Percentiles rank a stretch among this genome's conserved stretches.
Evolutionary conservation across 2,113 vertebrate genomes (phyloP).

Genomic region (Lagopus leucura): DNA sequence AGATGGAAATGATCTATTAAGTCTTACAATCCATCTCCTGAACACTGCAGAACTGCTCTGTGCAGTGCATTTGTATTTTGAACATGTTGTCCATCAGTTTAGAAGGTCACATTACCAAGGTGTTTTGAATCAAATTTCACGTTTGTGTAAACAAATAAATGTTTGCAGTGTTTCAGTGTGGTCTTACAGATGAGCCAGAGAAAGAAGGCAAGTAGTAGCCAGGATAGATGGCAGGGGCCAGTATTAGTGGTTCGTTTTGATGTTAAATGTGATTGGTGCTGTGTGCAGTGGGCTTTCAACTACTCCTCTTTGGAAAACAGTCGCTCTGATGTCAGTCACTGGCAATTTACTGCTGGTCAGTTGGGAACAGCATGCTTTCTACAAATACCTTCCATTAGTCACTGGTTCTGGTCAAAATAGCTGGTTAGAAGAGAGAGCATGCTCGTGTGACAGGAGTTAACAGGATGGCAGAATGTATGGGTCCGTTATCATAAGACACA

Average conservation of each 20-base stretch:
- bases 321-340: slow-evolving; percentile 46
- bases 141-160: background rate
- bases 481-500: background rate
- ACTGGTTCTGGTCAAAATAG: slow-evolving; percentile 57
- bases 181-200: background rate
- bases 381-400: slow-evolving; percentile 60
- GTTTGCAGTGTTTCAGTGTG: background rate
- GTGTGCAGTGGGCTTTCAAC: slow-evolving; percentile 25
- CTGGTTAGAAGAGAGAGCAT: background rate
- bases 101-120: background rate
- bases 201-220: background rate
- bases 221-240: slow-evolving; percentile 30
- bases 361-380: slow-evolving; percentile 52
- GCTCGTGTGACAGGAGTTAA: background rate
- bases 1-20: slow-evolving; percentile 50
- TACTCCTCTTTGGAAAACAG: background rate
- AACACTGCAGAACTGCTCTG: slow-evolving; percentile 16
- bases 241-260: background rate
- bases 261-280: slow-evolving; percentile 27
- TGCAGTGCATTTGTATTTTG: background rate
- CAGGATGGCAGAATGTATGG: background rate
- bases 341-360: slow-evolving; percentile 57
- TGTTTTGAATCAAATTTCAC: background rate
- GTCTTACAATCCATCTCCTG: background rate
- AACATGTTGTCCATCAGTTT: slow-evolving; percentile 17